Evolutionary conservation across 2,797 vertebrate species (phyloP), one percentile per base, ranked within the genome.

Genomic region (Thaleichthys pacificus): DNA sequence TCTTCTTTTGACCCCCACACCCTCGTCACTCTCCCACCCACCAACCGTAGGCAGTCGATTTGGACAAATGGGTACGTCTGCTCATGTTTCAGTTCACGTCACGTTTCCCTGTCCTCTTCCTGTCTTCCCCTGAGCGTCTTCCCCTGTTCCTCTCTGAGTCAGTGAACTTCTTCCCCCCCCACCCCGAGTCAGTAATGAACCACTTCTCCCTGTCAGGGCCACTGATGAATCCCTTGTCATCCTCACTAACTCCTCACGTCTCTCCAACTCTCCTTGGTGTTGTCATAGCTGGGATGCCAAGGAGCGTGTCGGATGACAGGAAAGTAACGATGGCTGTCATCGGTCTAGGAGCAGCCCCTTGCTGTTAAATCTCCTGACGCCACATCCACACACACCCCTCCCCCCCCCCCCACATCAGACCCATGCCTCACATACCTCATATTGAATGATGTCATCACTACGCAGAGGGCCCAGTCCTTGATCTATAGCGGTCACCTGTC

Each of bases 1-100:
- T 70, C 61, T 82, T 26, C 68, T 69, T 77, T 56, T 76, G 66
- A 62, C 60, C 71, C 60, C 73, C 9, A 7, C 38, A 0, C n/a
- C 73, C 17, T 79, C 77, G 9, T 77, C 57, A 8, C 73, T 64
- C 61, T 61, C 21, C 30, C 66, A 74, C 63, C 75, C 76, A n/a
- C n/a, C 65, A 38, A 76, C 51, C 64, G 47, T 19, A 93, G 93
- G 90, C 89, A 19, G 90, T 92, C 0, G 93, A 93, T 87, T 86
- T 94, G 89, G 91, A 94, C 85, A 94, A 93, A 90, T 93, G 93
- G 94, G 94, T 95, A 92, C 3, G 92, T 85, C 64, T 58, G 42
- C 32, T 74, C 56, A 69, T 38, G 66, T n/a, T 64, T 54, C 15
- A 22, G 15, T 47, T 57, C 54, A 8, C 49, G 24, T 72, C 65